A percentile compares a stretch with the other conserved stretches of the same genome.
Evolutionary conservation across 2,797 vertebrate species (phyloP).

Genomic region (Siniperca undulata): DNA sequence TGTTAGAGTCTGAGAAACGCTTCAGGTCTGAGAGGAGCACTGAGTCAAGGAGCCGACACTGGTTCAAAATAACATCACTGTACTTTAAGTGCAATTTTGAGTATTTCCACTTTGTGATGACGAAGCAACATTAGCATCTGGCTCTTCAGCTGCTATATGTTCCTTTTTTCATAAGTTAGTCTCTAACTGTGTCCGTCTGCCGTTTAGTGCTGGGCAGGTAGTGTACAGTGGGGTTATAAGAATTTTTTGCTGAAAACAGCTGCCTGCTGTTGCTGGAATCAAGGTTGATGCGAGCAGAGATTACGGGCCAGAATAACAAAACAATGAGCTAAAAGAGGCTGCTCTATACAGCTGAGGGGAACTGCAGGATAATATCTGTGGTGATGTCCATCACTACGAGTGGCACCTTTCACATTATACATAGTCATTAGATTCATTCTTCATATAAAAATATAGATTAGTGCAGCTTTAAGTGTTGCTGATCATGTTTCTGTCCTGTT

Average conservation of each 20-base stretch:
- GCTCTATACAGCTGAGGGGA: no score
- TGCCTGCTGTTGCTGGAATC: no score
- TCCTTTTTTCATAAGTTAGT: not conserved
- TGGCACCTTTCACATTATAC: not conserved
- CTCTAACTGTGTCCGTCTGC: no score
- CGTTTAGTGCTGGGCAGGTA: no score
- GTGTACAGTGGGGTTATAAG: no score
- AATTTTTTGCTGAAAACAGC: no score
- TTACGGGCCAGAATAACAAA: no score
- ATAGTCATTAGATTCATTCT: not conserved
- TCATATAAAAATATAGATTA: not conserved
- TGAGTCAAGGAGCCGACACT: slow-evolving; percentile 83
- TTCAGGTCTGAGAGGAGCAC: slow-evolving; percentile 89
- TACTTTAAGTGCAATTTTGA: not conserved
- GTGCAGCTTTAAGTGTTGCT: no score
- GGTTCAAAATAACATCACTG: not conserved
- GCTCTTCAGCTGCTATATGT: not conserved
- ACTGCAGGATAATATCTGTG: no score
- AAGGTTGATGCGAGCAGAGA: no score
- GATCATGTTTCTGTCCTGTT: no score
- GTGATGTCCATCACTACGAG: no score
- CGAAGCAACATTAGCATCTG: not conserved
- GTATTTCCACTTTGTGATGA: not conserved
- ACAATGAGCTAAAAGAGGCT: not conserved
- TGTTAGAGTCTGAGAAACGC: slow-evolving; percentile 93